phyloP scores from a whole-genome alignment of 2,888 invertebrate species.

The Orthonevra nobilis region DNA sequence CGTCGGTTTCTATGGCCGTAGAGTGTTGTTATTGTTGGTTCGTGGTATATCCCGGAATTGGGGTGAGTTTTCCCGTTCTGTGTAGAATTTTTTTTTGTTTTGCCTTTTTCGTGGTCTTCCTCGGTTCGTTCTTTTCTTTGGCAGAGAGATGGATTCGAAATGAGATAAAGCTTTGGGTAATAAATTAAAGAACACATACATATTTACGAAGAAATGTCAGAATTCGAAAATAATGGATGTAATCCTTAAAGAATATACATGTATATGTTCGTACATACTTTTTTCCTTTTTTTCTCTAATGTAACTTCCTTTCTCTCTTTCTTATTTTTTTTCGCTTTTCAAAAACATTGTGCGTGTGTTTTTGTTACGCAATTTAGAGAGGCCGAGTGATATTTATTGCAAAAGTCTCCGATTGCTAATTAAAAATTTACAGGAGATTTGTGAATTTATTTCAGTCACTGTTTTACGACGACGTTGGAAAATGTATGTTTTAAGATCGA shows the following conservation, averaged over 20 bases:
- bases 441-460: too few species aligned
- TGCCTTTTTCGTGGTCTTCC: constrained; percentile 13
- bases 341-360: constrained; percentile 40
- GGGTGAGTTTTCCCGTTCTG: constrained; percentile 53
- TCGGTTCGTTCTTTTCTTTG: constrained; percentile 28
- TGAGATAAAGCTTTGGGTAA: constrained; percentile 69
- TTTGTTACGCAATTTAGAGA: constrained; percentile 52
- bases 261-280: too few species aligned
- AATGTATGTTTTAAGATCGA: too few species aligned
- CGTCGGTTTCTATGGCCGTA: constrained; percentile 64
- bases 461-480: too few species aligned
- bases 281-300: constrained; percentile 34
- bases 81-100: constrained; percentile 14
- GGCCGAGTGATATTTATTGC: constrained; percentile 49
- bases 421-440: constrained; percentile 37
- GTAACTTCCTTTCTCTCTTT: too few species aligned
- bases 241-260: constrained; percentile 61
- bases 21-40: constrained; percentile 59
- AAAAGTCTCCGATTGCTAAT: constrained; percentile 46
- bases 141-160: constrained; percentile 67
- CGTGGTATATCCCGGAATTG: constrained; percentile 26
- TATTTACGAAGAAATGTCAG: constrained; percentile 69
- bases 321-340: constrained; percentile 15
- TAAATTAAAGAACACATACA: constrained; percentile 67
- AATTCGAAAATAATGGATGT: constrained; percentile 69